Percentiles rank a stretch among this genome's conserved stretches.
Conservation (phyloP, 2,888 invertebrate species). For the Caenorhabditis auriculariae region DNA sequence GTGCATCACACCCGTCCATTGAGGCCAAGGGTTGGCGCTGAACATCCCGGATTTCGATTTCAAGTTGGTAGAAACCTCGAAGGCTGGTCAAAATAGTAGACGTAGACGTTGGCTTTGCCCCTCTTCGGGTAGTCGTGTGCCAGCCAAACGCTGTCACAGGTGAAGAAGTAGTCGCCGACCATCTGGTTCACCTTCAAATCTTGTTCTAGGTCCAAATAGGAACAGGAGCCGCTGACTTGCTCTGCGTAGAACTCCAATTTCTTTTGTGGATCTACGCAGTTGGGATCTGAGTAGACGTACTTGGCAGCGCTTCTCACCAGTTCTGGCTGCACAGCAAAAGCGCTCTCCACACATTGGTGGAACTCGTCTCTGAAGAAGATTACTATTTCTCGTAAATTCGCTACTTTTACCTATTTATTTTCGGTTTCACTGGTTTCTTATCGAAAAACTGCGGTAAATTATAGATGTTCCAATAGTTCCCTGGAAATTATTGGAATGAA, state of each 20-base stretch:
- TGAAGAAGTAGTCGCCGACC: slow-evolving; percentile 87
- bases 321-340: slow-evolving; percentile 55
- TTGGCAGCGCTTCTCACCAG: slow-evolving; percentile 55
- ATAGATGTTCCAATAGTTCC: slow-evolving; percentile 63
- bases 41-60: slow-evolving; percentile 4
- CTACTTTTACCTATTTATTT: slow-evolving; percentile 19
- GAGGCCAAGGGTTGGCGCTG: slow-evolving; percentile 62
- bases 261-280: slow-evolving; percentile 31
- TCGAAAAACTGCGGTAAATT: slow-evolving; percentile 59
- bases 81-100: slow-evolving; percentile 62
- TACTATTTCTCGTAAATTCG: not conserved
- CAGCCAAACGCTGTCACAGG: slow-evolving; percentile 61
- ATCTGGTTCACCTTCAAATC: slow-evolving; percentile 62
- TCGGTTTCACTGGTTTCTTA: slow-evolving; percentile 49
- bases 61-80: no score
- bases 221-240: slow-evolving; percentile 36
- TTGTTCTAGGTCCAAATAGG: slow-evolving; percentile 1
- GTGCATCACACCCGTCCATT: slow-evolving; percentile 79
- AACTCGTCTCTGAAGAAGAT: slow-evolving; percentile 38
- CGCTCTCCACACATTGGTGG: slow-evolving; percentile 52
- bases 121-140: slow-evolving; percentile 47
- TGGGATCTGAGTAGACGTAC: slow-evolving; percentile 53
- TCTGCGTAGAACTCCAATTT: slow-evolving; percentile 52
- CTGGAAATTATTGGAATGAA: slow-evolving; percentile 15
- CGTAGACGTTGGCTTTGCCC: slow-evolving; percentile 49